Base-by-base conservation (phyloP, 2,113 vertebrate species). In the Corythornis madagascariensis region DNA sequence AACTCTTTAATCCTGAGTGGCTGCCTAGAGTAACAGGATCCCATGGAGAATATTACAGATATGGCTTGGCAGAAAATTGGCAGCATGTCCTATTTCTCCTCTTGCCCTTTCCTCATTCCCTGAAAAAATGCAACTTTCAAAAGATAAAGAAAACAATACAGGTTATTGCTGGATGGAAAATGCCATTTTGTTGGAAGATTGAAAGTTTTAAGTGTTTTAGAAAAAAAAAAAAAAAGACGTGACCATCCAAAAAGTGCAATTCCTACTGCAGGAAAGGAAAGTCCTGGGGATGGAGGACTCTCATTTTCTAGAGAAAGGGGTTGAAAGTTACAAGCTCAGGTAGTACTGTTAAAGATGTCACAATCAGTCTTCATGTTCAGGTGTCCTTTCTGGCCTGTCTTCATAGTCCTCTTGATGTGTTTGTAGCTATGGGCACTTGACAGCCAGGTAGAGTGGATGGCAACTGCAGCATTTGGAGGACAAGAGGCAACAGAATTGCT, bases 1-100 rank as follows among this genome's bases (percentile, higher is more conserved):
- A 94, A 59, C 48, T 91, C 42, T 84, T 93, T 93, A 90, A 70
- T 86, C 3, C 38, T 69, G 70, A 74, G 64, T 78, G 60, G 53
- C 67, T 95, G 85, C 33, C 78, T 57, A 52, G 42, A 93, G 73
- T 88, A 83, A 63, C 56, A 90, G 71, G 53, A 94, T 85, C 80
- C 69, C 66, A 77, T 1, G 10, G 56, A 85, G 47, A 48, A 31
- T 15, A 72, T 94, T 86, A n/a, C 72, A 88, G 56, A 64, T 65
- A 71, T 25, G 25, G 40, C 82, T 86, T 24, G 63, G 83, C 66
- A 93, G 64, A 95, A 96, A 94, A 89, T 65, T 16, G 3, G 6
- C 76, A 91, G 28, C 35, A 20, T 70, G 52, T 67, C 59, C n/a
- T 78, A 48, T 61, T 89, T 86, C 24, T 86, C 6, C 21, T 75